phyloP scores from a whole-genome alignment of 1,140 invertebrate species.

The Hypothenemus hampei region DNA sequence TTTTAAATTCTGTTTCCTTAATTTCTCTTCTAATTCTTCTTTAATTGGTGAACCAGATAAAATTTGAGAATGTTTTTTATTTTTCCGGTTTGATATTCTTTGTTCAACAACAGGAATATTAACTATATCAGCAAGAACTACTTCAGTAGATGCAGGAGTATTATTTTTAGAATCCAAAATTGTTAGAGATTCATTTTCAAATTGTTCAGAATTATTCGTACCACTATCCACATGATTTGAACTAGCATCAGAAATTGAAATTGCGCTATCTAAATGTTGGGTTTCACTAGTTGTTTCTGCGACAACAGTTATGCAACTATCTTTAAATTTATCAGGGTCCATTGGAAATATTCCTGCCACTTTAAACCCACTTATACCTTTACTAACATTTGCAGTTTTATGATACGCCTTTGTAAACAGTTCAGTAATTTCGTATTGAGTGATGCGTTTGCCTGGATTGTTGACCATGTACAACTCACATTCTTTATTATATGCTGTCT shows the following conservation, averaged over 20 bases:
- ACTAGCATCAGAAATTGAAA: background rate
- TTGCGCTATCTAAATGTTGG: background rate
- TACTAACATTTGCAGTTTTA: conserved; percentile 37
- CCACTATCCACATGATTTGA: background rate
- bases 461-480: conserved; percentile 22
- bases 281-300: background rate
- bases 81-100: background rate
- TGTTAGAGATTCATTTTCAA: background rate
- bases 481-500: conserved; percentile 11
- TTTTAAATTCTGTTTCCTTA: background rate
- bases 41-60: background rate
- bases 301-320: background rate
- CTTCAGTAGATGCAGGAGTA: background rate
- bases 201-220: background rate
- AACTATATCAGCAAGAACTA: background rate
- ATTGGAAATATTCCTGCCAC: conserved; percentile 32
- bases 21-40: background rate
- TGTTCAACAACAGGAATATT: background rate
- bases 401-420: conserved; percentile 42
- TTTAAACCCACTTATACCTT: conserved; percentile 22
- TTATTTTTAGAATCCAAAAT: background rate
- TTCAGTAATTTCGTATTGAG: conserved; percentile 37
- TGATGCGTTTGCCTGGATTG: conserved; percentile 20
- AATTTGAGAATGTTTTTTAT: background rate
- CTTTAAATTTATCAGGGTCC: conserved; percentile 8